phyloP scores from a whole-genome alignment of 1,140 invertebrate genomes.

The Halesus radiatus region DNA sequence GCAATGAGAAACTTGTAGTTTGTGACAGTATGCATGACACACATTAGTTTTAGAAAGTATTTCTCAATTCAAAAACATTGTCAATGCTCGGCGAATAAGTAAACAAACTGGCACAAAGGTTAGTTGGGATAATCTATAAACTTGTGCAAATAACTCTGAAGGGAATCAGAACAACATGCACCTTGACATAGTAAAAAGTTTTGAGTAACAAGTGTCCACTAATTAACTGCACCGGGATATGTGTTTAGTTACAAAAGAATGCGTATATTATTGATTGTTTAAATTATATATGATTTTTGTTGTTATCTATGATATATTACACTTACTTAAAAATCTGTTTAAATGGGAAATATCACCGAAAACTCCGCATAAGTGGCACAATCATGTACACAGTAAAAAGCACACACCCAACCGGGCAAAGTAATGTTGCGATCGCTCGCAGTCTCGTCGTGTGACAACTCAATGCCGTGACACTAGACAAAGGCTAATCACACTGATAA shows the following conservation, averaged over 20 bases:
- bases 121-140: neutral
- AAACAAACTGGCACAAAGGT: conserved; percentile 14
- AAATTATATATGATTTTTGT: neutral
- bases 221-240: conserved; percentile 47
- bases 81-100: conserved; percentile 2
- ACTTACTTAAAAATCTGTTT: conserved; percentile 41
- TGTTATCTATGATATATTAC: neutral
- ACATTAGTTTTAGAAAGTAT: conserved; percentile 50
- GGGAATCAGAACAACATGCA: conserved; percentile 41
- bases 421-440: conserved; percentile 48
- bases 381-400: conserved; percentile 47
- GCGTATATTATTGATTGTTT: neutral
- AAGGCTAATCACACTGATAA: conserved; percentile 29
- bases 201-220: conserved; percentile 50
- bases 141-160: neutral
- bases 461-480: conserved; percentile 51
- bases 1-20: conserved; percentile 38
- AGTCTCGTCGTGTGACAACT: conserved; percentile 46
- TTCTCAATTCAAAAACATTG: conserved; percentile 30
- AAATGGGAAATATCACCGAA: conserved; percentile 48
- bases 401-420: conserved; percentile 49
- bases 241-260: conserved; percentile 33
- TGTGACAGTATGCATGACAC: conserved; percentile 50
- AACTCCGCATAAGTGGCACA: conserved; percentile 50
- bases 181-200: conserved; percentile 48